A percentile compares a stretch with the other conserved stretches of the same genome.
Evolutionary conservation across 2,113 vertebrate genomes (phyloP).

Genomic region (Anoura caudifer): DNA sequence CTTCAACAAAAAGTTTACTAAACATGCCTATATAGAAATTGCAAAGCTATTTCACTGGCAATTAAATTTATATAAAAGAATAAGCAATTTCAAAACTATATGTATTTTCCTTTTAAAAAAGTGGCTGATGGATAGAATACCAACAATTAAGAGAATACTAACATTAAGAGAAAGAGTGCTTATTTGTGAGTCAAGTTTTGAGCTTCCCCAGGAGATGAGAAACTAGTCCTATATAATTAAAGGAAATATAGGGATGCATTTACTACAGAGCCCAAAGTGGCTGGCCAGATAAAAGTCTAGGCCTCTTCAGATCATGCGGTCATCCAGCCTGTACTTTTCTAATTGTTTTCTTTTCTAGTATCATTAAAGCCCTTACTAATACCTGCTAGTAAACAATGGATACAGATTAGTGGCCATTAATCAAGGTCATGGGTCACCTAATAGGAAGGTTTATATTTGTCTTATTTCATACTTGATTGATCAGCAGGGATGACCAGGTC

Average conservation of each 20-base stretch:
- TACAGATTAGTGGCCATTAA: constrained; percentile 39
- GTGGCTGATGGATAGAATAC: not conserved
- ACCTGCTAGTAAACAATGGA: constrained; percentile 42
- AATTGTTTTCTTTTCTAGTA: constrained; percentile 19
- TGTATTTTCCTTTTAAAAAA: not conserved
- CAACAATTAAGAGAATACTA: not conserved
- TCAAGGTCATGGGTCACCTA: not conserved
- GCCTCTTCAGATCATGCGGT: not conserved
- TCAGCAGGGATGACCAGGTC: not conserved
- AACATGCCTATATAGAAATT: not conserved
- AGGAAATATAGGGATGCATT: not conserved
- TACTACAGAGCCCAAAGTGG: not conserved
- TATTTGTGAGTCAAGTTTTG: constrained; percentile 31
- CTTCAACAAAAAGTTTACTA: not conserved
- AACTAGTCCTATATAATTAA: constrained; percentile 1
- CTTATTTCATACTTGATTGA: not conserved
- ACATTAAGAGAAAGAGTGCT: not conserved
- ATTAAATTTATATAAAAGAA: not conserved
- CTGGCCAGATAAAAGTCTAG: not conserved
- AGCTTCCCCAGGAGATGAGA: not conserved
- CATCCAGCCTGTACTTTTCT: not conserved
- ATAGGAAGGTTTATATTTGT: not conserved
- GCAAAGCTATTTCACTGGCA: not conserved
- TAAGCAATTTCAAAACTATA: not conserved
- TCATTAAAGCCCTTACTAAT: constrained; percentile 22